A percentile compares a stretch with the other conserved stretches of the same genome.
These are phyloP conservation scores for Ahaetulla prasina DNA, from an alignment of 2,113 vertebrate genomes.

Conservation along the genomic window DNA sequence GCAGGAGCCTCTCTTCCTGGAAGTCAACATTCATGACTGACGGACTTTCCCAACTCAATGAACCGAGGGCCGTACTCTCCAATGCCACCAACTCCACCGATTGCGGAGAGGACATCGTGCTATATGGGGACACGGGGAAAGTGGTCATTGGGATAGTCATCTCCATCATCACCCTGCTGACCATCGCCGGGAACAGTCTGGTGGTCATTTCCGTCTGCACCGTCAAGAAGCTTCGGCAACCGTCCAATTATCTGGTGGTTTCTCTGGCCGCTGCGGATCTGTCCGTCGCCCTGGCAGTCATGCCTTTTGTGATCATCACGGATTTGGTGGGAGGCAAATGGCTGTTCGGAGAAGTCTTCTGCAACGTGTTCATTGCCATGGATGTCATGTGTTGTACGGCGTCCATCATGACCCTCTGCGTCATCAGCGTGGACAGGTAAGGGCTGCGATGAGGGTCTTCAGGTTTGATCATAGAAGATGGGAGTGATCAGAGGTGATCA, in stretches of 20 bases:
- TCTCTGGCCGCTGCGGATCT: conserved; percentile 73
- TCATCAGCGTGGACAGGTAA: conserved; percentile 80
- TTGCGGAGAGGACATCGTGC: conserved; percentile 69
- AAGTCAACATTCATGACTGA: conserved; percentile 65
- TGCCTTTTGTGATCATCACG: conserved; percentile 79
- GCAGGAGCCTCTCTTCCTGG: conserved; percentile 34
- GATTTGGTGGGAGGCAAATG: conserved; percentile 76
- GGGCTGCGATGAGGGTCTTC: background rate
- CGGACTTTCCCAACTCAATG: conserved; percentile 40
- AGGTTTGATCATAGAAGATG: background rate
- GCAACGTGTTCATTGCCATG: conserved; percentile 79
- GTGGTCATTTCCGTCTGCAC: conserved; percentile 77
- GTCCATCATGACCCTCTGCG: conserved; percentile 78
- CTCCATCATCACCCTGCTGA: conserved; percentile 71
- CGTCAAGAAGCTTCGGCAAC: conserved; percentile 77
- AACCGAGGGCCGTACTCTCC: conserved; percentile 46
- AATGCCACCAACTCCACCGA: conserved; percentile 63
- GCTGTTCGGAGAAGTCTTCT: conserved; percentile 78
- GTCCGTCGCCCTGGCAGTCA: conserved; percentile 74
- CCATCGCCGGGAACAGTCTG: conserved; percentile 71
- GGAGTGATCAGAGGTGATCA: background rate
- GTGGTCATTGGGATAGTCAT: conserved; percentile 71
- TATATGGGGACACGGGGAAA: conserved; percentile 71
- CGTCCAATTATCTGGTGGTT: conserved; percentile 78
- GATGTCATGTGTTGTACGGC: conserved; percentile 79